phyloP scores from a whole-genome alignment of 2,888 invertebrate genomes.

The Dicranocentrus wangi region DNA sequence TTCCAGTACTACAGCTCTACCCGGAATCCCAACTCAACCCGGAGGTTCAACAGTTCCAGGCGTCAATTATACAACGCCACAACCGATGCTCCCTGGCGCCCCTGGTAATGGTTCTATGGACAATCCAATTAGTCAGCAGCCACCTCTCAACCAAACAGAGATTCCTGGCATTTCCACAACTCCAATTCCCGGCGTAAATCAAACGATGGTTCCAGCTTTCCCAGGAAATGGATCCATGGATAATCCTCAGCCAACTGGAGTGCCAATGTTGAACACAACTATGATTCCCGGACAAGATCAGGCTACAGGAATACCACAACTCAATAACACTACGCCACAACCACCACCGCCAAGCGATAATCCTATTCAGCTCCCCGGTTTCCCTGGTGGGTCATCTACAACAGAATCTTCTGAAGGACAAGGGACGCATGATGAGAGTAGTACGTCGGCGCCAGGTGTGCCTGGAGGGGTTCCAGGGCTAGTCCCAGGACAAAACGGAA shows the following conservation, averaged over 20 bases:
- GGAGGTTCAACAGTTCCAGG: not conserved
- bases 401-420: not conserved
- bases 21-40: constrained; percentile 29
- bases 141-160: constrained; percentile 15
- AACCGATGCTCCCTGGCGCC: constrained; percentile 15
- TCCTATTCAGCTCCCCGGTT: constrained; percentile 5
- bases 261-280: constrained; percentile 12
- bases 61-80: not conserved
- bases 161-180: constrained; percentile 8
- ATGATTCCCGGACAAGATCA: constrained; percentile 30
- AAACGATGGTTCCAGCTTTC: constrained; percentile 15
- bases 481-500: no score
- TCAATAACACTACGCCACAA: no score
- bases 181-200: constrained; percentile 5
- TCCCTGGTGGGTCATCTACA: not conserved
- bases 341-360: constrained; percentile 23
- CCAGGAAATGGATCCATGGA: constrained; percentile 40
- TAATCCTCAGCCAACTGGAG: constrained; percentile 20
- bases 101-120: constrained; percentile 46
- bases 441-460: not conserved
- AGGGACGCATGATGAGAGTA: not conserved
- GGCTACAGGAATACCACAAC: not conserved
- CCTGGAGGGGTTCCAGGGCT: not conserved
- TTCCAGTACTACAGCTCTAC: constrained; percentile 23
- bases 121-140: constrained; percentile 35